These are phyloP conservation scores for Pachyuromys duprasi DNA, from an alignment of 2,797 vertebrate genomes.

Conservation along the genomic window DNA sequence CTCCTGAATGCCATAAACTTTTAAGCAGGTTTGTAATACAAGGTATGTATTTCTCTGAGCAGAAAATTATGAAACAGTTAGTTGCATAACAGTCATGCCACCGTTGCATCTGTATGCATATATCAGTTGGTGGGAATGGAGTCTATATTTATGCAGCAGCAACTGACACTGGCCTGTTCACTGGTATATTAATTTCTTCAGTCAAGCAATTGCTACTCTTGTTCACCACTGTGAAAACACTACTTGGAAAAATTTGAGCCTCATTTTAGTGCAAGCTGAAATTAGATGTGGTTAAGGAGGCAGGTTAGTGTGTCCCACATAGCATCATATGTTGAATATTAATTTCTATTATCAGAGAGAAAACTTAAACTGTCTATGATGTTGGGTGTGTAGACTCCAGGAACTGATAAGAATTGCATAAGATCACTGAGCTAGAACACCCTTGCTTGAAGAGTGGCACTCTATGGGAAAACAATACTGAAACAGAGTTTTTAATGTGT, in stretches of 20 bases:
- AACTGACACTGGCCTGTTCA: neutral
- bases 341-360: neutral
- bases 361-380: neutral
- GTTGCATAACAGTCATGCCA: neutral
- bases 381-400: neutral
- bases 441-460: neutral
- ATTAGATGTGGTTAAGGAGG: neutral
- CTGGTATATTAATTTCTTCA: neutral
- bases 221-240: neutral
- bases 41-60: neutral
- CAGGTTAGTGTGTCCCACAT: neutral
- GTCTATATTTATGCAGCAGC: neutral
- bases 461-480: neutral
- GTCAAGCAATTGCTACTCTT: neutral
- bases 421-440: neutral
- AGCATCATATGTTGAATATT: neutral
- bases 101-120: neutral
- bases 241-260: neutral
- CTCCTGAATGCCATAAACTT: neutral
- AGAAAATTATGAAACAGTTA: neutral
- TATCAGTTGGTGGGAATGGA: neutral
- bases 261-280: neutral
- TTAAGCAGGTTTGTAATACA: neutral
- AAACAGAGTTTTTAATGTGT: neutral
- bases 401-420: neutral